These are phyloP conservation scores for Calephelis nemesis DNA, from an alignment of 1,140 invertebrate species.

Conservation along the genomic window DNA sequence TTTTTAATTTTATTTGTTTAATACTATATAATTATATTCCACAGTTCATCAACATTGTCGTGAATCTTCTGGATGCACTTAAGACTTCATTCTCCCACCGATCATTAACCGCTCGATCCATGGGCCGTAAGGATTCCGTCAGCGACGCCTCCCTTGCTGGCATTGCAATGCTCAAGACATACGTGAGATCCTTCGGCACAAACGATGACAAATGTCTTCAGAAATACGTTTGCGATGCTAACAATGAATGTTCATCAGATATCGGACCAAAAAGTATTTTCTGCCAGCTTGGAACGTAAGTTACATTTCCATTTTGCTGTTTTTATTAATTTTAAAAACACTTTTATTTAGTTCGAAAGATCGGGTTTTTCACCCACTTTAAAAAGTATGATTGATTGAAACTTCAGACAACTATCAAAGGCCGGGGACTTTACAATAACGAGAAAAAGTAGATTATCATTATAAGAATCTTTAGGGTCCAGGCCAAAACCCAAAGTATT, in stretches of 20 bases:
- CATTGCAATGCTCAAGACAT: slow-evolving; percentile 92
- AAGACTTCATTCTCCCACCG: slow-evolving; percentile 95
- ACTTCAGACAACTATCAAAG: too few relatives aligned
- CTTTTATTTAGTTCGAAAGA: too few relatives aligned
- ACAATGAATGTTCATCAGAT: slow-evolving; percentile 90
- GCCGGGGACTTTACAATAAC: too few relatives aligned
- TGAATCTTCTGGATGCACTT: slow-evolving; percentile 92
- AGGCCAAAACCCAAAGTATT: too few relatives aligned
- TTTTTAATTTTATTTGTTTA: background rate
- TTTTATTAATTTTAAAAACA: background rate
- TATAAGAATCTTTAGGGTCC: too few relatives aligned
- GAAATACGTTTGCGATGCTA: slow-evolving; percentile 93
- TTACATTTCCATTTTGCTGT: slow-evolving; percentile 39
- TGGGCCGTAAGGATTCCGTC: slow-evolving; percentile 90
- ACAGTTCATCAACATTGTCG: slow-evolving; percentile 94
- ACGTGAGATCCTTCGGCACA: slow-evolving; percentile 90
- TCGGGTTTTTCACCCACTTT: too few relatives aligned
- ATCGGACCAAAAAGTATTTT: slow-evolving; percentile 91
- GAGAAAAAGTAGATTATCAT: too few relatives aligned
- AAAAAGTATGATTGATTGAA: too few relatives aligned
- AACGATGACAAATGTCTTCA: slow-evolving; percentile 89
- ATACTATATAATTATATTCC: slow-evolving; percentile 33
- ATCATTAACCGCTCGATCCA: slow-evolving; percentile 87
- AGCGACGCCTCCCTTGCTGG: slow-evolving; percentile 92
- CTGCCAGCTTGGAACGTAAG: slow-evolving; percentile 96